These are phyloP conservation scores for Neopipo cinnamomea DNA, from an alignment of 2,113 vertebrate species.

Conservation along the genomic window DNA sequence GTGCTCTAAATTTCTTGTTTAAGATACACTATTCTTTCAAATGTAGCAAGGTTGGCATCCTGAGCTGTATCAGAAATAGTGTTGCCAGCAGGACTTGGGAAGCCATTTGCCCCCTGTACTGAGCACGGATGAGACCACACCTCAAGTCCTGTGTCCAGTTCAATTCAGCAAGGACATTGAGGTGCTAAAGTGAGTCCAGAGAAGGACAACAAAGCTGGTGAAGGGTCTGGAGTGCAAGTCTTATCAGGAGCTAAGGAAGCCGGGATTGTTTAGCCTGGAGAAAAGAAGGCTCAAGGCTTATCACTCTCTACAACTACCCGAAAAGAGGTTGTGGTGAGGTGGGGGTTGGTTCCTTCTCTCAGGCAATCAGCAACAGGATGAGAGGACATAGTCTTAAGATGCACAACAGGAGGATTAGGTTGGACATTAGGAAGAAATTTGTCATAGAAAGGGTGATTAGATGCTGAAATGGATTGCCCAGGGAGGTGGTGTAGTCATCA, in stretches of 20 bases:
- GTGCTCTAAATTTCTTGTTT: background rate
- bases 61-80: background rate
- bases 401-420: background rate
- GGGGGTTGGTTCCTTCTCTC: fast-evolving
- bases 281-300: background rate
- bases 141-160: background rate
- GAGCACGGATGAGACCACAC: background rate
- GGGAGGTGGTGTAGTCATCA: background rate
- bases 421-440: background rate
- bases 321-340: too few species aligned
- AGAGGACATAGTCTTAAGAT: background rate
- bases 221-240: background rate
- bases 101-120: fast-evolving
- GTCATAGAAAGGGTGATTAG: background rate
- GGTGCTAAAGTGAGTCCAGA: background rate
- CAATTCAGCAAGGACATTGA: background rate
- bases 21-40: background rate
- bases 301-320: too few species aligned
- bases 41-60: background rate
- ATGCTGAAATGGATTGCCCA: background rate
- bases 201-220: background rate
- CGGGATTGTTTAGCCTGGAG: background rate
- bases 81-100: background rate
- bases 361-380: background rate
- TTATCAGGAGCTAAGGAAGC: too few species aligned